These are phyloP conservation scores for Chiroxiphia lanceolata DNA, from an alignment of 2,797 vertebrate genomes.

Conservation along the genomic window DNA sequence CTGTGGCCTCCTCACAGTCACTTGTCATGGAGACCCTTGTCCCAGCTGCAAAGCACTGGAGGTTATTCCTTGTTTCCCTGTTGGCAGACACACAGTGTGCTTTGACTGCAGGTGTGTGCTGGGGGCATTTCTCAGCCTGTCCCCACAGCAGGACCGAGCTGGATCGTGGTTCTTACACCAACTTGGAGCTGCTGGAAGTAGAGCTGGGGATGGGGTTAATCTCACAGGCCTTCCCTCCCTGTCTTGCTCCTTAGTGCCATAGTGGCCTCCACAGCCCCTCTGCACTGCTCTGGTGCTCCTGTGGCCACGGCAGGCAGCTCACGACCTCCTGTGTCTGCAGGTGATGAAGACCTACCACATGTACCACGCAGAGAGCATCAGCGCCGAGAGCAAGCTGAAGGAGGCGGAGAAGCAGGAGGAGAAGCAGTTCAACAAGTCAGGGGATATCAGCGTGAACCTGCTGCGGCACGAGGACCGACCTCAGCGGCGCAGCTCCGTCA, in stretches of 20 bases:
- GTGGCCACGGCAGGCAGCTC: neutral
- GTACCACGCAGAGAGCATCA: conserved; percentile 98
- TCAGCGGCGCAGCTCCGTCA: conserved; percentile 92
- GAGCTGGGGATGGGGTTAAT: neutral
- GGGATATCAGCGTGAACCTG: conserved; percentile 93
- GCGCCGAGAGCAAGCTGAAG: conserved; percentile 96
- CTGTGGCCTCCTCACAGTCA: neutral
- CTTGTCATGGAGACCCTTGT: neutral
- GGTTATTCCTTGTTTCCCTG: neutral
- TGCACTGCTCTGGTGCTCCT: fast-evolving
- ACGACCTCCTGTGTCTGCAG: conserved; percentile 66
- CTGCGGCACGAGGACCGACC: conserved; percentile 92
- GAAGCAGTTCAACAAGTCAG: conserved; percentile 95
- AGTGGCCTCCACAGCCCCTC: neutral
- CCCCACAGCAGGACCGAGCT: fast-evolving
- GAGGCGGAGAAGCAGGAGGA: conserved; percentile 98
- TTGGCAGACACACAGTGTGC: fast-evolving
- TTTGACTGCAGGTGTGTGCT: neutral
- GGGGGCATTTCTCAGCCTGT: neutral
- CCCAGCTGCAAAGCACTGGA: neutral
- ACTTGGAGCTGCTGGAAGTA: neutral
- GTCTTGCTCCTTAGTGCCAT: neutral
- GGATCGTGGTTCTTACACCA: neutral
- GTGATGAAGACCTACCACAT: conserved; percentile 99
- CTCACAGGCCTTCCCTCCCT: neutral